Evolutionary conservation across 2,888 invertebrate genomes (phyloP).

Genomic region (Paralinhomoeus sp.): DNA sequence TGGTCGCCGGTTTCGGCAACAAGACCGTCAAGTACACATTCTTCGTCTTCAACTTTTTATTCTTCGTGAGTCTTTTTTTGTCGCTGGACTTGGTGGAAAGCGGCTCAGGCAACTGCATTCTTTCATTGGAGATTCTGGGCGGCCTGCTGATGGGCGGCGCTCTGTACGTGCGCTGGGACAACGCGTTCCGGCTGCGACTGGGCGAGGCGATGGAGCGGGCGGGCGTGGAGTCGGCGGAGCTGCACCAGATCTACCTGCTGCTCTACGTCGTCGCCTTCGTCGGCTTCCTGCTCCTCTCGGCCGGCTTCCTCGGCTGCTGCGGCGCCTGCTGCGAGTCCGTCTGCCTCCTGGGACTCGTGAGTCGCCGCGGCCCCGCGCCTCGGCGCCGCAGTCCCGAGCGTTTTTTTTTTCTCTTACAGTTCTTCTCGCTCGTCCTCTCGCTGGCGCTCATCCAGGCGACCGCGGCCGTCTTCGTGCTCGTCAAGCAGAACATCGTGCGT

Average conservation of each 20-base stretch:
- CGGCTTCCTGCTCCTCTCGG: constrained; percentile 11
- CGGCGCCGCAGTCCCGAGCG: no score
- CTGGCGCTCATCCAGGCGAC: constrained; percentile 12
- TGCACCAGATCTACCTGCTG: constrained; percentile 9
- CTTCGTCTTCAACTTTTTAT: constrained; percentile 4
- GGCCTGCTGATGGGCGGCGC: constrained; percentile 10
- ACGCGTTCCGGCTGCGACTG: constrained; percentile 5
- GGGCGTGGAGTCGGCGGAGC: neutral
- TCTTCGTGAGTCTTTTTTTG: constrained; percentile 4
- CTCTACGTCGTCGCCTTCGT: constrained; percentile 11
- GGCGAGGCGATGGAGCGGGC: neutral
- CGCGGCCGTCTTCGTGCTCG: constrained; percentile 10
- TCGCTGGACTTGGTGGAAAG: no score
- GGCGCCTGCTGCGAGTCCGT: constrained; percentile 13
- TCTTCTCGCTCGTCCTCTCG: constrained; percentile 11
- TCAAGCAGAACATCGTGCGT: constrained; percentile 10
- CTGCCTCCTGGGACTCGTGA: constrained; percentile 11
- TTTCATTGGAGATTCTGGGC: constrained; percentile 11
- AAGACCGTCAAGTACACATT: constrained; percentile 14
- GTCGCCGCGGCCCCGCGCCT: neutral
- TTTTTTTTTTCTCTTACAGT: constrained; percentile 7
- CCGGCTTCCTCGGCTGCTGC: constrained; percentile 17
- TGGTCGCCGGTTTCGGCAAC: constrained; percentile 15
- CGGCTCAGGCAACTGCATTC: no score
- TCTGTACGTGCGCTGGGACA: constrained; percentile 13